phyloP scores from a whole-genome alignment of 1,140 invertebrate genomes.

The Scaptomyza montana region DNA sequence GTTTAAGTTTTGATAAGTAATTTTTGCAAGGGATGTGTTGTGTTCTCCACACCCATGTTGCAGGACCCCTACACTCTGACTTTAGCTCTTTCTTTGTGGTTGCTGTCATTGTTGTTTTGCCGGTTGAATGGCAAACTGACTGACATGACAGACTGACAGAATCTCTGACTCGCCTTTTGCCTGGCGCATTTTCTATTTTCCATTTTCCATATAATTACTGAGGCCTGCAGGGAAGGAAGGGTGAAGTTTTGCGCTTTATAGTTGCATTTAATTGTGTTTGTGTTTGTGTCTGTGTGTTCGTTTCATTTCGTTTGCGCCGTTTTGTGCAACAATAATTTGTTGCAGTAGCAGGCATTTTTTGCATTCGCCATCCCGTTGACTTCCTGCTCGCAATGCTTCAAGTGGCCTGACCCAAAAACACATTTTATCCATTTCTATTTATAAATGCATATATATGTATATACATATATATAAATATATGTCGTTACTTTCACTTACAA shows the following conservation, averaged over 20 bases:
- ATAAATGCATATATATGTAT: neutral
- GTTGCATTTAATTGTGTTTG: constrained; percentile 72
- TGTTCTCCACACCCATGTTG: neutral
- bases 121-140: constrained; percentile 1
- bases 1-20: neutral
- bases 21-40: neutral
- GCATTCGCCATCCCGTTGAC: constrained; percentile 20
- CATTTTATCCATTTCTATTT: constrained; percentile 66
- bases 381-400: constrained; percentile 68
- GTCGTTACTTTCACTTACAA: constrained; percentile 23
- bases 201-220: constrained; percentile 65
- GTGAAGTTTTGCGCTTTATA: constrained; percentile 49
- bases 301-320: constrained; percentile 60
- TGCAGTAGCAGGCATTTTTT: constrained; percentile 44
- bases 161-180: constrained; percentile 23
- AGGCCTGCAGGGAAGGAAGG: constrained; percentile 4
- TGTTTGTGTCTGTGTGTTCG: constrained; percentile 41
- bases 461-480: constrained; percentile 5
- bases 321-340: constrained; percentile 74
- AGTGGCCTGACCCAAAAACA: constrained; percentile 83
- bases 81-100: neutral
- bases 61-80: neutral
- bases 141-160: constrained; percentile 1
- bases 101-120: constrained; percentile 34
- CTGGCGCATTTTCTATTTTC: constrained; percentile 45